phyloP scores from a whole-genome alignment of 2,113 vertebrate species.

The Bagarius yarrelli region DNA sequence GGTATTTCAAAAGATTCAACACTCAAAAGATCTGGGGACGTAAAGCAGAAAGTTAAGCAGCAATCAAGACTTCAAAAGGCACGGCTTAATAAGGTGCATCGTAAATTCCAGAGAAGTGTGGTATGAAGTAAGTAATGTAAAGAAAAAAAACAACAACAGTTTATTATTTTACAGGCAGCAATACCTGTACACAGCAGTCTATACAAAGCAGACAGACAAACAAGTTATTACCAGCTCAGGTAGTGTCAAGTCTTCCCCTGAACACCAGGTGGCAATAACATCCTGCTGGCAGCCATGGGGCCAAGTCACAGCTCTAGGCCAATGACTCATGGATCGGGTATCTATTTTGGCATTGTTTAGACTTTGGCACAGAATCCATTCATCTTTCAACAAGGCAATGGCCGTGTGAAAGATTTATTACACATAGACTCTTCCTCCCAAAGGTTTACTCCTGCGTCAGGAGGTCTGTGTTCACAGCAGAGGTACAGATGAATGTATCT shows the following conservation, averaged over 20 bases:
- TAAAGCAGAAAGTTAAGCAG: background rate
- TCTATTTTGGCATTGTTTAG: constrained; percentile 49
- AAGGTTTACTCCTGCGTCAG: constrained; percentile 31
- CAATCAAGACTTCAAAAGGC: background rate
- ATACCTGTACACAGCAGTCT: background rate
- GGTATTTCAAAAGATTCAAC: background rate
- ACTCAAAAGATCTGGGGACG: background rate
- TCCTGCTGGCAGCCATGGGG: constrained; percentile 20
- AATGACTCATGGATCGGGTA: constrained; percentile 58
- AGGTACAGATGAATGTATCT: constrained; percentile 21
- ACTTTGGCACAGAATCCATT: constrained; percentile 51
- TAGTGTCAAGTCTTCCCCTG: constrained; percentile 19
- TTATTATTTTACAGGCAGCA: too few species aligned
- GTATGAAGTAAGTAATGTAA: background rate
- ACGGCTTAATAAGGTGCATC: background rate
- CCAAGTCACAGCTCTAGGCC: constrained; percentile 28
- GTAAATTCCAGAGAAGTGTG: background rate
- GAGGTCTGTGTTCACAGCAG: constrained; percentile 10
- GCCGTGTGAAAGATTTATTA: constrained; percentile 64
- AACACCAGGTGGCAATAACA: constrained; percentile 51
- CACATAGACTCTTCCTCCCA: constrained; percentile 51
- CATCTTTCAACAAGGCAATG: constrained; percentile 60
- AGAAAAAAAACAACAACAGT: background rate
- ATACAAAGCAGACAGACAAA: background rate
- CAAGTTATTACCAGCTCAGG: background rate